A percentile compares a stretch with the other conserved stretches of the same genome.
Evolutionary conservation across 2,113 vertebrate species (phyloP).

Genomic region (Ceratotherium simum): DNA sequence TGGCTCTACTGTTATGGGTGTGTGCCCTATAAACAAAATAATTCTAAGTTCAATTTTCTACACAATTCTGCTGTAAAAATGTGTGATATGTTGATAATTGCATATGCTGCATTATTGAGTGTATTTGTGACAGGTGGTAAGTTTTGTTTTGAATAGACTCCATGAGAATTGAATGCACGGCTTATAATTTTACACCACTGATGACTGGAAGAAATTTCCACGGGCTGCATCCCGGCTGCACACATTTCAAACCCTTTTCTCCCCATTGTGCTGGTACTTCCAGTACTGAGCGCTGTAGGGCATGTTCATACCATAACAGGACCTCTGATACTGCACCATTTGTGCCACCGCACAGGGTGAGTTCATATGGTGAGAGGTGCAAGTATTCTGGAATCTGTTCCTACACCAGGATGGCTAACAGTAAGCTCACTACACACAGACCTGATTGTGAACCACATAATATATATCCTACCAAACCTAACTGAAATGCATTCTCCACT

Average conservation of each 20-base stretch:
- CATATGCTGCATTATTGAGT: background rate
- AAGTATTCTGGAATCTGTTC: background rate
- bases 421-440: background rate
- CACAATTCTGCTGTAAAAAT: slow-evolving; percentile 24
- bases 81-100: background rate
- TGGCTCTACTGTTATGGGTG: background rate
- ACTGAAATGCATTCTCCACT: background rate
- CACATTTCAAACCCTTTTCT: slow-evolving; percentile 50
- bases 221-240: slow-evolving; percentile 4
- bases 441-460: background rate
- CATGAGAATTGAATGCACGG: slow-evolving; percentile 35
- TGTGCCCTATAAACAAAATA: background rate
- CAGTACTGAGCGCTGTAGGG: background rate
- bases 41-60: background rate
- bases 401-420: background rate
- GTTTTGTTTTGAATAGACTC: slow-evolving; percentile 48
- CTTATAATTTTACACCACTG: slow-evolving; percentile 51
- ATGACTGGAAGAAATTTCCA: background rate
- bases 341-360: background rate
- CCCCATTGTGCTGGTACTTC: background rate
- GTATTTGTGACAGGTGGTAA: slow-evolving; percentile 36
- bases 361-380: background rate
- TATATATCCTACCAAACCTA: background rate
- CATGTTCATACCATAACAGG: background rate
- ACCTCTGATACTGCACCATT: background rate